Evolutionary conservation across 2,113 vertebrate species (phyloP).

Genomic region (Gracilinanus agilis): DNA sequence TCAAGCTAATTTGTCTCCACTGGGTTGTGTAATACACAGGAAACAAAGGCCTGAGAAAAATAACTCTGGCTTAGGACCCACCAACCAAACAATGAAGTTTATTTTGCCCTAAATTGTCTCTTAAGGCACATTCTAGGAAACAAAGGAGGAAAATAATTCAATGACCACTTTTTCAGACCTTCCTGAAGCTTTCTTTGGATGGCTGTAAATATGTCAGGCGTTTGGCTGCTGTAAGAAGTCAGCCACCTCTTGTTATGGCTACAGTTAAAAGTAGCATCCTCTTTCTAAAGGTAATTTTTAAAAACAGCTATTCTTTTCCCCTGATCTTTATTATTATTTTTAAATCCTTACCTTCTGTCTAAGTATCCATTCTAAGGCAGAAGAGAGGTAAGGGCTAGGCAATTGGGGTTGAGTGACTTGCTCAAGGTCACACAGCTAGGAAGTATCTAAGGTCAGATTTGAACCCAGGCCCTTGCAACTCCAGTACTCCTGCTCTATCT

Average conservation of each 20-base stretch:
- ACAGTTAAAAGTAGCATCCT: conserved; percentile 41
- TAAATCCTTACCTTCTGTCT: too few species aligned
- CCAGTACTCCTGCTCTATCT: too few species aligned
- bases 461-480: too few species aligned
- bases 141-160: conserved; percentile 61
- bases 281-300: conserved; percentile 27
- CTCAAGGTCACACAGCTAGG: too few species aligned
- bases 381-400: too few species aligned
- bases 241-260: not conserved
- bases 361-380: too few species aligned
- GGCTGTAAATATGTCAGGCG: conserved; percentile 33
- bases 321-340: not conserved
- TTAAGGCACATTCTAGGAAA: conserved; percentile 40
- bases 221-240: not conserved
- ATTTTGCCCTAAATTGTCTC: conserved; percentile 47
- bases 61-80: conserved; percentile 40
- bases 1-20: conserved; percentile 50
- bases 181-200: conserved; percentile 44
- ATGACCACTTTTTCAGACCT: conserved; percentile 48
- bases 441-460: too few species aligned
- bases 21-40: conserved; percentile 51
- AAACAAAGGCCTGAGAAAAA: conserved; percentile 61
- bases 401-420: too few species aligned
- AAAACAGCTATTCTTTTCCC: conserved; percentile 16
- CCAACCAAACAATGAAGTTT: conserved; percentile 46